These are phyloP conservation scores for Panthera uncia DNA, from an alignment of 2,113 vertebrate genomes.

Conservation along the genomic window DNA sequence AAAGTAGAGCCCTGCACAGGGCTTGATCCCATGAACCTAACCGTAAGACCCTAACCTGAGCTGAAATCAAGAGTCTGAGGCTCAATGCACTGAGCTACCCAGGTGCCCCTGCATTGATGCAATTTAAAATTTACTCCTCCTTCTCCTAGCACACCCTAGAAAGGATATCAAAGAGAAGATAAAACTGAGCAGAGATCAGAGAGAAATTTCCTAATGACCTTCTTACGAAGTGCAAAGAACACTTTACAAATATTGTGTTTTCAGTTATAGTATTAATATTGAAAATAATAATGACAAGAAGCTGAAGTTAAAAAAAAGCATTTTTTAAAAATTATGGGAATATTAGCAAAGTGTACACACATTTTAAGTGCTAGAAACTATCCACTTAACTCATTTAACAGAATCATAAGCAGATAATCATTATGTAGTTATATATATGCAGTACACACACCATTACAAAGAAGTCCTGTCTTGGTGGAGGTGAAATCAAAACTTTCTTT, in stretches of 20 bases:
- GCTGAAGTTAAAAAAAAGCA: background rate
- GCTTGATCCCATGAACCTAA: no score
- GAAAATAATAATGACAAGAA: background rate
- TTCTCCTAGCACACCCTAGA: background rate
- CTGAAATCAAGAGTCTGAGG: no score
- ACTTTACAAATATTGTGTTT: background rate
- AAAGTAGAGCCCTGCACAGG: no score
- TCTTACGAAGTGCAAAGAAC: background rate
- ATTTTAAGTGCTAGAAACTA: background rate
- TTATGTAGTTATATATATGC: background rate
- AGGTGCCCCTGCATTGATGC: background rate
- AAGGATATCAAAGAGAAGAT: background rate
- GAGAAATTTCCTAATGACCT: background rate
- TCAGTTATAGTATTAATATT: background rate
- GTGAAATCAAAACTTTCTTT: constrained; percentile 18
- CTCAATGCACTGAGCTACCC: no score
- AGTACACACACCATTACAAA: background rate
- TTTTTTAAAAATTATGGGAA: background rate
- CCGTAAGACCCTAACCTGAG: no score
- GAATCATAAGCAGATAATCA: background rate
- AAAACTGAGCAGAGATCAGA: background rate
- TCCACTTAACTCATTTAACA: background rate
- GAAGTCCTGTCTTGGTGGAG: background rate
- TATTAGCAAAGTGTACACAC: background rate
- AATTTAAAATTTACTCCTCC: background rate